Base-by-base conservation (phyloP, 2,888 invertebrate species). In the Dasypolia templi region DNA sequence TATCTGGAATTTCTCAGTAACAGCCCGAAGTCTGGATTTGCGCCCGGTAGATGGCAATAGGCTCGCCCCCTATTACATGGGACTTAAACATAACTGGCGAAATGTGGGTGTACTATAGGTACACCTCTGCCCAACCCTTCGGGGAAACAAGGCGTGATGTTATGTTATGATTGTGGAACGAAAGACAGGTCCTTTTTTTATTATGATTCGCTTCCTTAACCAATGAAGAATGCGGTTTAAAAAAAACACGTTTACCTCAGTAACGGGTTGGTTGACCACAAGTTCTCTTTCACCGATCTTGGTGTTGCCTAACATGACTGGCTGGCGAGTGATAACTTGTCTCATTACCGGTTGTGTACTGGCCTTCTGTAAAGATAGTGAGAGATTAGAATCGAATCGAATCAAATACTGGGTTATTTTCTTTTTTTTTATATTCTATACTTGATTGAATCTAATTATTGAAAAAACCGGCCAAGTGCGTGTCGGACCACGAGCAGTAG, bases 231-330 rank as follows among this genome's bases (percentile, higher is more conserved):
- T n/a, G n/a, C n/a, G n/a, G n/a, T 12, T 35, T 51, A 5, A 17
- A 11, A 51, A 49, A 64, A 32, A 2, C n/a, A 11, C 0, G 19
- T 55, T 35, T 64, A 70, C 93, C 89, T 95, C 95, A 11, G 89
- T 69, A 6, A 93, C 88, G 0, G 95, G 91, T 75, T 95, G 95
- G 6, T 90, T 91, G 68, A 95, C 93, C 2, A 95, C 87, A 39
- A 94, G 91, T 81, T 96, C 96, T 75, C 95, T 95, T 49, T 96
- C 96, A 12, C 96, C 96, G 3, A 96, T 95, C 84, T 96, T 96
- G 0, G 95, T 95, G 82, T 94, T 95, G 7, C 96, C 96, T 7
- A 96, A 93, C 96, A 96, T 95, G 5, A 96, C 94, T 0, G 96
- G 96, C 72, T 96, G 95, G 0, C 96, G 91, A 0, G 95, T 93